These are phyloP conservation scores for Pardalotus punctatus DNA, from an alignment of 2,113 vertebrate species.

Conservation along the genomic window DNA sequence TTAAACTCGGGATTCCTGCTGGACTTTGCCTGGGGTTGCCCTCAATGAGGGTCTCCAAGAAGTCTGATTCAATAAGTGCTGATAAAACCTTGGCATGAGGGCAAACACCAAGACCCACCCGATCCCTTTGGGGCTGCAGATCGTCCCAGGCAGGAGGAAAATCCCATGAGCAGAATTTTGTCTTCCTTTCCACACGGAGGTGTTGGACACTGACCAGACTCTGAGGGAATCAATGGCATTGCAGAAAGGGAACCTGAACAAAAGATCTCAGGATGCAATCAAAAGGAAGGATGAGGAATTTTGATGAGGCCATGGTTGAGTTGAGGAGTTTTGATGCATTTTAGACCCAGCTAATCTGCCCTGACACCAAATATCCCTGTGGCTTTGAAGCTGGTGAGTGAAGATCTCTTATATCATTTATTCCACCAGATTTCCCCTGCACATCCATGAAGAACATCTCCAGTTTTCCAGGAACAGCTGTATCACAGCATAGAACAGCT, in stretches of 20 bases:
- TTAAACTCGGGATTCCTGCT: not conserved
- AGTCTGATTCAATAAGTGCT: not conserved
- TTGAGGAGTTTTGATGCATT: not conserved
- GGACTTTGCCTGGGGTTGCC: not conserved
- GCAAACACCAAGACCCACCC: not conserved
- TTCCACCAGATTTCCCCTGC: not conserved
- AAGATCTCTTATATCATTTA: not conserved
- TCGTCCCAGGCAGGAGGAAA: not conserved
- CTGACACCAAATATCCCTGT: not conserved
- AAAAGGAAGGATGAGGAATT: not conserved
- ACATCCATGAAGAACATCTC: not conserved
- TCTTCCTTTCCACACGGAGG: not conserved
- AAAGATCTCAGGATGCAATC: not conserved
- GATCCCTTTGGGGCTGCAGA: not conserved
- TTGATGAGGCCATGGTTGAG: not conserved
- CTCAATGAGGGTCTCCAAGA: not conserved
- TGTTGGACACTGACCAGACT: not conserved
- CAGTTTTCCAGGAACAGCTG: not conserved
- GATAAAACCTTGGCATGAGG: not conserved
- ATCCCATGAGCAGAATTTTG: not conserved
- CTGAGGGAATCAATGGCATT: accelerated
- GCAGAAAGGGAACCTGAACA: accelerated
- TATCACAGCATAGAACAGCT: not conserved
- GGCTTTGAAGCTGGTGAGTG: not conserved
- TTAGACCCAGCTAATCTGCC: not conserved